Base-by-base conservation (phyloP, 2,888 invertebrate species). In the Eledone cirrhosa region DNA sequence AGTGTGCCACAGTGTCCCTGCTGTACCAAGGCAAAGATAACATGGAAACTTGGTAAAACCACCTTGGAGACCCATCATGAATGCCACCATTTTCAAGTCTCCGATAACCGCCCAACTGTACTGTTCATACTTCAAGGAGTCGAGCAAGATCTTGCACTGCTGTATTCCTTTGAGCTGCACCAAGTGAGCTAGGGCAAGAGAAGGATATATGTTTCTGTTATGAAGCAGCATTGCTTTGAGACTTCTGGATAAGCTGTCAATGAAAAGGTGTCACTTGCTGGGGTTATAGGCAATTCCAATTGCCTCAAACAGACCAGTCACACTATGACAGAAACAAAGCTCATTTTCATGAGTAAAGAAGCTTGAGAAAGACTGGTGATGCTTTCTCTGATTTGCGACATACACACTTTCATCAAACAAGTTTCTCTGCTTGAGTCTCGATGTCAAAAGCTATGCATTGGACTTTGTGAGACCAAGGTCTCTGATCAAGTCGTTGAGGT, bases 401-500 rank as follows among this genome's bases (percentile, higher is more conserved):
- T n/a, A n/a, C n/a, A n/a, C n/a, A 41, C 16, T 47, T 41, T 74
- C 74, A 41, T n/a, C 24, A 16, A 22, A 41, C 74, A 41, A 74
- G 31, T 74, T n/a, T 74, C 74, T 16, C 47, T n/a, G n/a, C n/a
- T n/a, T n/a, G n/a, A n/a, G 74, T 31, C 74, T 74, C 19, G 33
- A 74, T 19, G 41, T 74, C n/a, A 74, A 41, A 74, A 74, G 33
- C 33, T 22, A 29, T 16, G 3, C 22, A 19, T 74, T 74, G 47
- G 19, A 74, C 7, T 19, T 11, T 59, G 59, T 59, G 14, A 11
- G 2, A 59, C 4, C 59, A 59, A 59, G 59, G 1, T 24, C 7
- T 59, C 24, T 19, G 24, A n/a, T n/a, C n/a, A n/a, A n/a, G n/a
- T n/a, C n/a, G n/a, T n/a, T n/a, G n/a, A n/a, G n/a, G n/a, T n/a